phyloP scores from a whole-genome alignment of 2,888 invertebrate genomes.

The Xestoiulus laeticollis region DNA sequence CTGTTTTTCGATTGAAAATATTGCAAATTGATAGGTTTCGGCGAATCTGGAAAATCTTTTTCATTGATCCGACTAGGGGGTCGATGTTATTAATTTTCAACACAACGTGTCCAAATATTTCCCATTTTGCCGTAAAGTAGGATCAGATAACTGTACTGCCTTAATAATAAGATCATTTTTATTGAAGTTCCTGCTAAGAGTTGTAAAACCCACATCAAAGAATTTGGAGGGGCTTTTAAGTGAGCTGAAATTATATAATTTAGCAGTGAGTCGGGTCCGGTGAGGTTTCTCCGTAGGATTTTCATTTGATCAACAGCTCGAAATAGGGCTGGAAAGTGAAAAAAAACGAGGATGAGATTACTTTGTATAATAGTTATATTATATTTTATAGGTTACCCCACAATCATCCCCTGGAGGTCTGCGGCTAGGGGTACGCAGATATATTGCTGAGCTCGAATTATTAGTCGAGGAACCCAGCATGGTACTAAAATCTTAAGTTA shows the following conservation, averaged over 20 bases:
- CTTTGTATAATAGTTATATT: conserved; percentile 43
- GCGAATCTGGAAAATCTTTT: not conserved
- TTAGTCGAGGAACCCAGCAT: not conserved
- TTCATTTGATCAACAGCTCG: not conserved
- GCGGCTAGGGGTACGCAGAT: conserved; percentile 21
- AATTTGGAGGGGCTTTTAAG: conserved; percentile 9
- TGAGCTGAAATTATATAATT: conserved; percentile 37
- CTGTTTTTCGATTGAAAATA: conserved; percentile 38
- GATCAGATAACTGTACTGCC: not conserved
- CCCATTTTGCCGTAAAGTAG: not conserved
- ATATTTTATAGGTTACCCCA: not conserved
- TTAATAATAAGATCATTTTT: not conserved
- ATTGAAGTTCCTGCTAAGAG: not conserved
- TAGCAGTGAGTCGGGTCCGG: not conserved
- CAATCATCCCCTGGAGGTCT: conserved; percentile 35
- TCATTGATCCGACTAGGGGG: not conserved
- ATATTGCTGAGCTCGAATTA: conserved; percentile 24
- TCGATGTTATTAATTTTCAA: conserved; percentile 36
- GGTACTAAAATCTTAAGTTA: conserved; percentile 13
- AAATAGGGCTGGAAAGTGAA: not conserved
- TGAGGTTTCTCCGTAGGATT: not conserved
- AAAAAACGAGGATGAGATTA: conserved; percentile 23
- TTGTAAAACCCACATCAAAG: conserved; percentile 4
- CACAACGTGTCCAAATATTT: conserved; percentile 2
- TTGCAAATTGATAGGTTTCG: conserved; percentile 23